Conservation (phyloP, 2,797 vertebrate species). For the Paedocypris micromegethes region DNA sequence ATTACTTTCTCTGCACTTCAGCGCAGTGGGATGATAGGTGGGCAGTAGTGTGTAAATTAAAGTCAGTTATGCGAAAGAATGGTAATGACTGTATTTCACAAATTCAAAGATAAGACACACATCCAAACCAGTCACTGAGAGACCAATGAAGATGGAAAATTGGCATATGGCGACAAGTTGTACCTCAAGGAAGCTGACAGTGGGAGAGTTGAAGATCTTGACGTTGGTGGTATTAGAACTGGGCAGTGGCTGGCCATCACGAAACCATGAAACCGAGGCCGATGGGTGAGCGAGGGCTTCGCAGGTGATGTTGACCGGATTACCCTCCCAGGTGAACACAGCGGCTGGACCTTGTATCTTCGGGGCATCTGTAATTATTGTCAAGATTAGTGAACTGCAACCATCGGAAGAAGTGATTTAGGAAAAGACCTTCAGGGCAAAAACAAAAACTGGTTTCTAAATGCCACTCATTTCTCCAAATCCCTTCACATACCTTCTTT, state of each 20-base stretch:
- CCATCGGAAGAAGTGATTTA: constrained; percentile 8
- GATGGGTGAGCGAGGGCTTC: constrained; percentile 88
- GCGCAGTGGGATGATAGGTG: constrained; percentile 19
- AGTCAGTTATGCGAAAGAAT: constrained; percentile 5
- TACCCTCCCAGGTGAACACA: constrained; percentile 91
- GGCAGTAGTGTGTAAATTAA: constrained; percentile 19
- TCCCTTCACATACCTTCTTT: constrained; percentile 9
- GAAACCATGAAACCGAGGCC: constrained; percentile 85
- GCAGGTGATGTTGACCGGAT: constrained; percentile 91
- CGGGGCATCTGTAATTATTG: constrained; percentile 78
- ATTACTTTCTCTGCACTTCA: constrained; percentile 26
- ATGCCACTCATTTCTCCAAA: constrained; percentile 11
- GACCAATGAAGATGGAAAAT: constrained; percentile 1
- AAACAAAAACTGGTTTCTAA: constrained; percentile 6
- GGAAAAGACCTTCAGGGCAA: constrained; percentile 6
- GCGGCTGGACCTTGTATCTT: constrained; percentile 83
- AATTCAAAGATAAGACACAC: background rate
- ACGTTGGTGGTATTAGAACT: constrained; percentile 83
- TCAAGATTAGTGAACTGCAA: constrained; percentile 16
- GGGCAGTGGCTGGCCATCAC: constrained; percentile 83
- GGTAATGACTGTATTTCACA: constrained; percentile 13
- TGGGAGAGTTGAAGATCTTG: constrained; percentile 82
- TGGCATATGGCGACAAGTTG: background rate
- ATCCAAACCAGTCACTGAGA: background rate
- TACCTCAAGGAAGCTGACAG: constrained; percentile 88